These are phyloP conservation scores for Lysandra bellargus DNA, from an alignment of 2,888 invertebrate species.

Conservation along the genomic window DNA sequence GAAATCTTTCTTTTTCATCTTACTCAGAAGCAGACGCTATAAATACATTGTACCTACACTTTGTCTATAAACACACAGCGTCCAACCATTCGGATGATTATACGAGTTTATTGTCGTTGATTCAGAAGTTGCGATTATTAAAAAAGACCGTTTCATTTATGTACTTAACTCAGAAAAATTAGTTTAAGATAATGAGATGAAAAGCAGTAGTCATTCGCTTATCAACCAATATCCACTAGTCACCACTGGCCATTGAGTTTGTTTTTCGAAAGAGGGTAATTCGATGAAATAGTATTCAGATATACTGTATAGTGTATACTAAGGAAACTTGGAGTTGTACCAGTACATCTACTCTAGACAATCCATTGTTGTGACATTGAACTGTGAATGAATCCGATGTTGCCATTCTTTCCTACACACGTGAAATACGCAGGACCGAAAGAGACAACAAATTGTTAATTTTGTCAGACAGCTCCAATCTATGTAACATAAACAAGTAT, in stretches of 20 bases:
- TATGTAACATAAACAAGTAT: constrained; percentile 31
- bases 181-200: background rate
- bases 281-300: background rate
- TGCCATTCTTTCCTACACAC: constrained; percentile 44
- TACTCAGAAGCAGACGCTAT: constrained; percentile 28
- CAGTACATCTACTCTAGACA: constrained; percentile 36
- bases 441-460: constrained; percentile 45
- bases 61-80: constrained; percentile 29
- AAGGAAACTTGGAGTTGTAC: constrained; percentile 30
- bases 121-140: background rate
- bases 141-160: background rate
- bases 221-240: background rate
- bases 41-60: constrained; percentile 22
- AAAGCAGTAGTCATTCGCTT: background rate
- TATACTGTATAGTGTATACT: background rate
- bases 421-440: constrained; percentile 46
- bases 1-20: constrained; percentile 19
- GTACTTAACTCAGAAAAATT: background rate
- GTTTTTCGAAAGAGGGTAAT: background rate
- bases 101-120: background rate
- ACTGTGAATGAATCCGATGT: constrained; percentile 56
- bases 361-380: constrained; percentile 63
- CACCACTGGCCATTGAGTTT: background rate
- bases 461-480: constrained; percentile 30
- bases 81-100: background rate